A percentile compares a stretch with the other conserved stretches of the same genome.
Conservation (phyloP, 2,113 vertebrate genomes). For the Euleptes europaea region DNA sequence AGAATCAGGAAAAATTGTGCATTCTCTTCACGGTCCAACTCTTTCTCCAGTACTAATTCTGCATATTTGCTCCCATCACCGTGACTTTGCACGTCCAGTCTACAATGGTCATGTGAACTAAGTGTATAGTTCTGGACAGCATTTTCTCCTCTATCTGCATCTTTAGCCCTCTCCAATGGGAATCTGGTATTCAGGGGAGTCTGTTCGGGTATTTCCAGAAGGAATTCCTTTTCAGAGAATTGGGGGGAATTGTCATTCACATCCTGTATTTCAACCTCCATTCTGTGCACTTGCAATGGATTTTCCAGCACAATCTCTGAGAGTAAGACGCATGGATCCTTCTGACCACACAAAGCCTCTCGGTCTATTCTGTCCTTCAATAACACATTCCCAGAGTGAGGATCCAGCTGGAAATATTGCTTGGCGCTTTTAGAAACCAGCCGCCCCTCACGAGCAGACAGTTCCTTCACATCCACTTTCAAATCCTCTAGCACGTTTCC, state of each 20-base stretch:
- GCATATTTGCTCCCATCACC: slow-evolving; percentile 71
- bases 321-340: slow-evolving; percentile 66
- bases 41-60: slow-evolving; percentile 76
- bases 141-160: neutral
- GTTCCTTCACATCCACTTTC: slow-evolving; percentile 42
- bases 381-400: slow-evolving; percentile 65
- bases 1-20: slow-evolving; percentile 58
- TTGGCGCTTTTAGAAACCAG: slow-evolving; percentile 60
- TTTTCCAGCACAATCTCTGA: slow-evolving; percentile 68
- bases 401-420: slow-evolving; percentile 67
- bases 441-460: slow-evolving; percentile 13
- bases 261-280: slow-evolving; percentile 61
- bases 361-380: slow-evolving; percentile 66
- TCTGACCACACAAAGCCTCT: slow-evolving; percentile 63
- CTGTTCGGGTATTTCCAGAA: slow-evolving; percentile 64
- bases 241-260: slow-evolving; percentile 65
- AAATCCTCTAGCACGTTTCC: slow-evolving; percentile 70
- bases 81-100: slow-evolving; percentile 3
- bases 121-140: slow-evolving; percentile 24
- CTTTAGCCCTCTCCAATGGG: slow-evolving; percentile 42
- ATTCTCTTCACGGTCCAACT: slow-evolving; percentile 73
- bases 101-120: slow-evolving; percentile 48
- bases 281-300: slow-evolving; percentile 57
- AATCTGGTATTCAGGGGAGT: slow-evolving; percentile 4
- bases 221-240: slow-evolving; percentile 58